Evolutionary conservation across 2,113 vertebrate genomes (phyloP), one percentile per base, ranked within the genome.

Genomic region (Gnathonemus echidnorhynchus): DNA sequence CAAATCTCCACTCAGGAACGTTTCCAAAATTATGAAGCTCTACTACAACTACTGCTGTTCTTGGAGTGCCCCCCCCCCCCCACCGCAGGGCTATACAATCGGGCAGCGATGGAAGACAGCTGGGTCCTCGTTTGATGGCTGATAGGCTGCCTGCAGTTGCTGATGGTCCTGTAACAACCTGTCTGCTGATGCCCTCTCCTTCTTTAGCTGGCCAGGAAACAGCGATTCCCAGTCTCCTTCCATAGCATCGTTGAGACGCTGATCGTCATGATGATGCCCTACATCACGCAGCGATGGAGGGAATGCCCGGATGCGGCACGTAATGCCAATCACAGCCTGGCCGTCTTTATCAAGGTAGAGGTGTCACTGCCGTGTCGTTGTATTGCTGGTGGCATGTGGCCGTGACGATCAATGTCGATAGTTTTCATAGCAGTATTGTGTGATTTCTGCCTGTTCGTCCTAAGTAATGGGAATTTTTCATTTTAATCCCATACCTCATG

Each of bases 221-320:
- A 99, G 95, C 97, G 98, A 50, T 99, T 99, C 89, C 97, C 97
- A 0, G 97, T 96, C 0, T 98, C 98, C 17, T 99, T 97, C 94
- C 96, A 99, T 90, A 97, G 99, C 0, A 96, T 97, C 0, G 97
- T 98, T 91, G 98, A 99, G 94, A 99, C 97, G 0, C 96, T 99
- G 91, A 97, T 99, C 89, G 98, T 97, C 83, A 98, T 98, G 97
- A 92, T 98, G 90, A 97, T 97, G 97, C 98, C 98, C 0, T 98
- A 99, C 94, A 98, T 99, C 93, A 99, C 98, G 45, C 98, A 99
- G 94, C 99, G 99, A 90, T 99, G 97, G 92, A 98, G 97, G 92
- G 98, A 99, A 94, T 99, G 98, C 93, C 96, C 98, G 66, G 98
- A 99, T 50, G 98, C 97, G 0, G 97, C 98, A 86, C 97, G 98